Conservation (phyloP, 92 coral and sea anemone species). For the Phenganax marumi region DNA sequence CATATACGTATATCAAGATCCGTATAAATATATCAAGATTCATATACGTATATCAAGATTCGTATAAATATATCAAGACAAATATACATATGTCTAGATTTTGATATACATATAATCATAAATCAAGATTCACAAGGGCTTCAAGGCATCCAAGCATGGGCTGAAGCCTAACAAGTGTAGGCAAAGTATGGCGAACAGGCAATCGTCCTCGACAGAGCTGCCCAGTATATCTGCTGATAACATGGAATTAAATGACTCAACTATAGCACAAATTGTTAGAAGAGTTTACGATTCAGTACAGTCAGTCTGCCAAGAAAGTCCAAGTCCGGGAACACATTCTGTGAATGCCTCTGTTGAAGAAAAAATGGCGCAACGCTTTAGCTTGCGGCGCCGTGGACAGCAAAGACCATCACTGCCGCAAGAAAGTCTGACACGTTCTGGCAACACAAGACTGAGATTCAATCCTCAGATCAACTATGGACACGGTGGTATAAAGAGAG, state of each 20-base stretch:
- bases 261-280: constrained; percentile 3
- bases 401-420: constrained; percentile 4
- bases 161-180: too few species aligned
- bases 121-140: too few species aligned
- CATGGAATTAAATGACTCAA: constrained; percentile 9
- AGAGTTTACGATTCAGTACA: constrained; percentile 16
- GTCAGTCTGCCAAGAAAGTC: not conserved
- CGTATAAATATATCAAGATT: too few species aligned
- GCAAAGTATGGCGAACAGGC: constrained; percentile 14
- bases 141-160: too few species aligned
- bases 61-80: too few species aligned
- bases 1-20: too few species aligned
- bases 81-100: too few species aligned
- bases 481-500: constrained; percentile 4
- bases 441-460: not conserved
- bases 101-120: too few species aligned
- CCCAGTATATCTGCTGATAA: not conserved
- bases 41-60: too few species aligned
- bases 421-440: not conserved
- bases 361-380: not conserved
- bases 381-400: constrained; percentile 6
- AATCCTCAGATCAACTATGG: constrained; percentile 14
- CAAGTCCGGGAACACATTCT: not conserved
- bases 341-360: constrained; percentile 11
- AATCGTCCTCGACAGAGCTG: not conserved